Evolutionary conservation across 2,888 invertebrate genomes (phyloP), one percentile per base, ranked within the genome.

Genomic region (Xestia xanthographa): DNA sequence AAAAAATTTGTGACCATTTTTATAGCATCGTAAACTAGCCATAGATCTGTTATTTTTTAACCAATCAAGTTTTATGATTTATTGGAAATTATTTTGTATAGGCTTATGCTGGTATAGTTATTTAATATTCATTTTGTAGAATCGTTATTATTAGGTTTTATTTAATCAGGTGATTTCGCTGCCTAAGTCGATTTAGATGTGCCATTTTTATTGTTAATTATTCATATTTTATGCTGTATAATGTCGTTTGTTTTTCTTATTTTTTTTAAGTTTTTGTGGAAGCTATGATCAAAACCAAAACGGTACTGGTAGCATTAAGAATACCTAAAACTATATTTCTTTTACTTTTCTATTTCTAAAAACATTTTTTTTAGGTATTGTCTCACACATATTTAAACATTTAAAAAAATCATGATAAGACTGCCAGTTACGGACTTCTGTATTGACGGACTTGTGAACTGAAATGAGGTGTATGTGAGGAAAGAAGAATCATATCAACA

Each of bases 41-140:
- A 56, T 14, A 60, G n/a, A 43, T 65, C 48, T 68, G 66, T 22
- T 65, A 65, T 76, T 87, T 83, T 79, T 75, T 76, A 76, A 74
- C 68, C 48, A 80, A 82, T 80, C 76, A 80, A 50, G n/a, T 77
- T 77, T 74, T 81, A 72, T 87, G 70, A 81, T 88, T 88, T 88
- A 85, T 87, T 70, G 38, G 14, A 72, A 75, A 74, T 77, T 69
- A 75, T 76, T 62, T 63, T 69, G 20, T 70, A 43, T 75, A 43
- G 48, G 26, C 17, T 72, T 17, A 67, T 66, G 62, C 56, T 80
- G 60, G 20, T 38, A 73, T 68, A 41, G 53, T 34, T 69, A 72
- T 74, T 81, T 68, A 63, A 75, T 81, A 77, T 82, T 82, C 34
- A 79, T 80, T 67, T 68, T 66, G 72, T 29, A 65, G 66, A 73